Percentiles rank a stretch among this genome's conserved stretches.
These are phyloP conservation scores for Melanocharis versteri DNA, from an alignment of 2,113 vertebrate genomes.

Conservation along the genomic window DNA sequence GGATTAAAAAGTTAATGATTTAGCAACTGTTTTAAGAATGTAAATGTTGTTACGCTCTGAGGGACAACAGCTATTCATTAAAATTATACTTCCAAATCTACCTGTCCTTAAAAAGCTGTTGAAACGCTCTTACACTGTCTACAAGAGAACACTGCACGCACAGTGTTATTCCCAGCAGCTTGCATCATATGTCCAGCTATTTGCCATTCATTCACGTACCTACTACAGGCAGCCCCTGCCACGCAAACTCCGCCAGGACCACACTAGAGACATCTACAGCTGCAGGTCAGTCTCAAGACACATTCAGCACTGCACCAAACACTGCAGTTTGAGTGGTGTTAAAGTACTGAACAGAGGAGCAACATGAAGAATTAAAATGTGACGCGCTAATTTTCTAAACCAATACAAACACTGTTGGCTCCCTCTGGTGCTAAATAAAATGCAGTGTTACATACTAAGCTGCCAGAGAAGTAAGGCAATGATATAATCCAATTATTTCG, in stretches of 20 bases:
- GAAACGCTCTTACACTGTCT: background rate
- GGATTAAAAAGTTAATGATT: background rate
- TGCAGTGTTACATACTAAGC: background rate
- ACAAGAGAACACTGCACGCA: background rate
- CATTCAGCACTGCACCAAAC: background rate
- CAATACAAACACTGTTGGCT: slow-evolving; percentile 14
- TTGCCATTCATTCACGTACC: slow-evolving; percentile 20
- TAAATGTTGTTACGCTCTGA: background rate
- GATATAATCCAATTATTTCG: background rate
- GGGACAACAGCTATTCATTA: background rate
- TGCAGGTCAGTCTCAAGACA: background rate
- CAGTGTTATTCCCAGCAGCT: slow-evolving; percentile 44
- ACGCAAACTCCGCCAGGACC: background rate
- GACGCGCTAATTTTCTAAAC: background rate
- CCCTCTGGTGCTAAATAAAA: slow-evolving; percentile 52
- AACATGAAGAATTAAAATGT: background rate
- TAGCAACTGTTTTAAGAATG: slow-evolving; percentile 10
- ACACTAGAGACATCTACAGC: background rate
- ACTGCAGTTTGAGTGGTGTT: background rate
- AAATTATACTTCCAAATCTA: slow-evolving; percentile 1
- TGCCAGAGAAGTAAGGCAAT: background rate
- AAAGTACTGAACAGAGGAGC: background rate
- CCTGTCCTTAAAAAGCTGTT: slow-evolving; percentile 52
- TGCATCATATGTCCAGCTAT: slow-evolving; percentile 40
- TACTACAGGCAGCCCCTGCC: background rate